Evolutionary conservation across 2,797 vertebrate species (phyloP).

Genomic region (Benthosema pterotum): DNA sequence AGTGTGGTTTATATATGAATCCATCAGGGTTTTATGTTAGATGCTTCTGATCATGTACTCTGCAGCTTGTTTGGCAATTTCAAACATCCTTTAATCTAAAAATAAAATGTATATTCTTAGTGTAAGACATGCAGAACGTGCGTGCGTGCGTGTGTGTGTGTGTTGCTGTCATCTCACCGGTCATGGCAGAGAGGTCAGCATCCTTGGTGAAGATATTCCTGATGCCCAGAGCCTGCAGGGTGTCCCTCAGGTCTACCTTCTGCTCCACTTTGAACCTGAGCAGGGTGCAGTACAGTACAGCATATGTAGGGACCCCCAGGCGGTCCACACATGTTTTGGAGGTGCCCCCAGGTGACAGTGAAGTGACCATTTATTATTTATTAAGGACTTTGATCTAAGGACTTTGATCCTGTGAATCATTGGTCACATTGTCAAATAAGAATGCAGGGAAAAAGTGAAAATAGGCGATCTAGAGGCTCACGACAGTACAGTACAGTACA

Average conservation of each 20-base stretch:
- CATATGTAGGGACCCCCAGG: too few relatives aligned
- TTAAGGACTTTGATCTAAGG: too few relatives aligned
- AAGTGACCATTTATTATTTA: too few relatives aligned
- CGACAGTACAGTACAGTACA: background rate
- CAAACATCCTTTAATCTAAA: background rate
- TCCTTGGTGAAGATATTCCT: conserved; percentile 88
- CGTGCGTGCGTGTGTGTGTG: background rate
- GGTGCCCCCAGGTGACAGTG: too few relatives aligned
- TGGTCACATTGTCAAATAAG: too few relatives aligned
- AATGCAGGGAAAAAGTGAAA: too few relatives aligned
- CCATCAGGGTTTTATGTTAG: background rate
- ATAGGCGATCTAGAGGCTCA: too few relatives aligned
- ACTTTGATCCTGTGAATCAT: too few relatives aligned
- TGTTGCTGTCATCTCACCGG: conserved; percentile 77
- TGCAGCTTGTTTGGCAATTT: background rate
- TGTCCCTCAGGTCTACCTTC: conserved; percentile 89
- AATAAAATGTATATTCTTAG: background rate
- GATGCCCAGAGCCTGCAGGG: conserved; percentile 90
- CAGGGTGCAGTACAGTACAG: background rate
- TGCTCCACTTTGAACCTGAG: conserved; percentile 95
- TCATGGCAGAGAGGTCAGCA: conserved; percentile 94
- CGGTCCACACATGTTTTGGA: too few relatives aligned
- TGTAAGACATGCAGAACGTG: background rate
- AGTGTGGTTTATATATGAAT: too few relatives aligned
- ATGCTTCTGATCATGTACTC: background rate